Conservation (phyloP, 2,888 invertebrate genomes). For the Campaea margaritaria region DNA sequence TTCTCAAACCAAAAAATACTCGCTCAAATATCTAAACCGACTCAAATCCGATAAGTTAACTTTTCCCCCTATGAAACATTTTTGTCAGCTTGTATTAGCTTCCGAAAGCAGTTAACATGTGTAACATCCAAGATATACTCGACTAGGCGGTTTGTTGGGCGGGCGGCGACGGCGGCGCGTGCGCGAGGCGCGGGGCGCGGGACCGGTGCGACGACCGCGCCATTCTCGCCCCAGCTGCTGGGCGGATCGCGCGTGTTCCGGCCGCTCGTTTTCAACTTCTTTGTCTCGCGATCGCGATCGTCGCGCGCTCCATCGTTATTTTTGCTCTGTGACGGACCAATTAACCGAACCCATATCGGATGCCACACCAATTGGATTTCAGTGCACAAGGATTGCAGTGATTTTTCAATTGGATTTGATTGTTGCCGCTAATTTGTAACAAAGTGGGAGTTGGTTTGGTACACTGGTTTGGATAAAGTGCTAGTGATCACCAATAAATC, state of each 20-base stretch:
- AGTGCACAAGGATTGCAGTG: slow-evolving; percentile 83
- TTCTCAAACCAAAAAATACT: not conserved
- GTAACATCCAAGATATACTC: slow-evolving; percentile 65
- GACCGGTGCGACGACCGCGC: slow-evolving; percentile 53
- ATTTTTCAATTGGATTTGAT: slow-evolving; percentile 58
- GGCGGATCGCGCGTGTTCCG: slow-evolving; percentile 55
- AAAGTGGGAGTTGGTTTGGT: slow-evolving; percentile 14
- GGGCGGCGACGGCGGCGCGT: slow-evolving; percentile 51
- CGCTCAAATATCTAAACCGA: slow-evolving; percentile 16
- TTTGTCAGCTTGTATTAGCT: slow-evolving; percentile 62
- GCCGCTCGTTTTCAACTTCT: slow-evolving; percentile 51
- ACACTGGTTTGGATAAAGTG: slow-evolving; percentile 8
- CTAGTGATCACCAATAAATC: slow-evolving; percentile 1
- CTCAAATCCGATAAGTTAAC: slow-evolving; percentile 31
- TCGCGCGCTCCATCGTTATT: slow-evolving; percentile 67
- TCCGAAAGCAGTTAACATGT: slow-evolving; percentile 71
- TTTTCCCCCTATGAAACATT: slow-evolving; percentile 45
- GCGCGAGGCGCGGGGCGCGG: slow-evolving; percentile 49
- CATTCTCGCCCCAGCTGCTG: slow-evolving; percentile 74
- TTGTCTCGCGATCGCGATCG: slow-evolving; percentile 65
- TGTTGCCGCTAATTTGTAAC: slow-evolving; percentile 20
- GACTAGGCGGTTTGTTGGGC: slow-evolving; percentile 51
- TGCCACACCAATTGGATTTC: slow-evolving; percentile 72
- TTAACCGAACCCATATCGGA: slow-evolving; percentile 51
- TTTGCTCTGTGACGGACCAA: slow-evolving; percentile 60